phyloP scores from a whole-genome alignment of 2,797 vertebrate species.

The Sebastolobus altivelis region DNA sequence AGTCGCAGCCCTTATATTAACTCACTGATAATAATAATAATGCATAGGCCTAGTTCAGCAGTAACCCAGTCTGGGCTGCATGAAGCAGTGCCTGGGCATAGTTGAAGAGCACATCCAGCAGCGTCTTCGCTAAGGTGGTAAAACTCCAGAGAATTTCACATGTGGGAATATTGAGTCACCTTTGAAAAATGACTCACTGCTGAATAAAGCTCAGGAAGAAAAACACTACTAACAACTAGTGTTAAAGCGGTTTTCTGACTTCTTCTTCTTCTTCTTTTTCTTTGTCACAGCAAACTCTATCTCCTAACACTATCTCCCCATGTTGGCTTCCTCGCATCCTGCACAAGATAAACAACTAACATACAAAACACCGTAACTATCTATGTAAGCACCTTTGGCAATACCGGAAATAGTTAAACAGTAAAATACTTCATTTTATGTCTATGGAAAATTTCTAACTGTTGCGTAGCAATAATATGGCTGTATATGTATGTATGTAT shows the following conservation, averaged over 20 bases:
- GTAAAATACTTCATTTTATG: too few relatives aligned
- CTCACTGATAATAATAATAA: not conserved
- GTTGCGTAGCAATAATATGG: not conserved
- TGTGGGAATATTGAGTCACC: not conserved
- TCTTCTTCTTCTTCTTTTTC: not conserved
- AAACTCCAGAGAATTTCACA: conserved; percentile 39
- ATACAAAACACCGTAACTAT: not conserved
- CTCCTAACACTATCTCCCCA: not conserved
- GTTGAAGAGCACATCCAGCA: conserved; percentile 9
- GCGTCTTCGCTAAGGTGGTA: conserved; percentile 31
- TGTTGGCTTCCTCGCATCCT: not conserved
- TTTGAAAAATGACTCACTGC: conserved; percentile 22
- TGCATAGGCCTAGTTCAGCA: not conserved
- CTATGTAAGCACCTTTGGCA: not conserved
- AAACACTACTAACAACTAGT: conserved; percentile 21
- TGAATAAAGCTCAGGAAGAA: conserved; percentile 24
- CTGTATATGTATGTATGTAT: too few relatives aligned
- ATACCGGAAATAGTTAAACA: not conserved
- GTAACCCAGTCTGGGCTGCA: conserved; percentile 1
- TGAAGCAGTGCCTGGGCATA: conserved; percentile 24
- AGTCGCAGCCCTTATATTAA: not conserved
- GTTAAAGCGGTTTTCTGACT: conserved; percentile 3
- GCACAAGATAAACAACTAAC: not conserved
- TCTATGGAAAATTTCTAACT: too few relatives aligned
- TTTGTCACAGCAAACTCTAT: not conserved